phyloP scores from a whole-genome alignment of 2,113 vertebrate species.

The Chelonoidis abingdonii region DNA sequence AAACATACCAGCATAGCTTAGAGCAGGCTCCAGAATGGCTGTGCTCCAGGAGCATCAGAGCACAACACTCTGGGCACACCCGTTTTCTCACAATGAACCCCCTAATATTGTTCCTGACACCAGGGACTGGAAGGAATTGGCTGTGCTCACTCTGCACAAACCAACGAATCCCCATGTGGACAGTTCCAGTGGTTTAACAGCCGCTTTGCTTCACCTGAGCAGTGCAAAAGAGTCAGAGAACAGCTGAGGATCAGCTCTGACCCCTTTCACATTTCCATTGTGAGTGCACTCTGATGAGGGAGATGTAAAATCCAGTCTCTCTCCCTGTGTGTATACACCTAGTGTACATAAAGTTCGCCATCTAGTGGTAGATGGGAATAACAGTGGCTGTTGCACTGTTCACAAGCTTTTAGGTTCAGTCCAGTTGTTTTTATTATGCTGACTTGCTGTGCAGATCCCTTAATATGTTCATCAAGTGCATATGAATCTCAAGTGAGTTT shows the following conservation, averaged over 20 bases:
- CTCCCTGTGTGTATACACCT: neutral
- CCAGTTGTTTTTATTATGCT: fast-evolving
- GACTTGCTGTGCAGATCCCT: neutral
- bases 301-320: neutral
- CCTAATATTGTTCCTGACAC: neutral
- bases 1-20: too few relatives aligned
- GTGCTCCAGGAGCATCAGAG: neutral
- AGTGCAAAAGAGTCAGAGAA: neutral
- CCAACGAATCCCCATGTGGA: neutral
- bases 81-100: neutral
- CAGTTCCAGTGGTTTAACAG: neutral
- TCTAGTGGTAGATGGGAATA: neutral
- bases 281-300: neutral
- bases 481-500: neutral
- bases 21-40: too few relatives aligned
- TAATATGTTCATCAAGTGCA: fast-evolving
- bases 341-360: neutral
- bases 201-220: neutral
- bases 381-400: neutral
- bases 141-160: neutral
- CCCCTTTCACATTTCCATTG: neutral
- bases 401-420: fast-evolving
- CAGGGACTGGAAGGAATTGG: neutral
- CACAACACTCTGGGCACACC: neutral
- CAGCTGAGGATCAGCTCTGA: neutral